Evolutionary conservation across 1,140 invertebrate species (phyloP).

Genomic region (Aphaenogaster ashmeadi): DNA sequence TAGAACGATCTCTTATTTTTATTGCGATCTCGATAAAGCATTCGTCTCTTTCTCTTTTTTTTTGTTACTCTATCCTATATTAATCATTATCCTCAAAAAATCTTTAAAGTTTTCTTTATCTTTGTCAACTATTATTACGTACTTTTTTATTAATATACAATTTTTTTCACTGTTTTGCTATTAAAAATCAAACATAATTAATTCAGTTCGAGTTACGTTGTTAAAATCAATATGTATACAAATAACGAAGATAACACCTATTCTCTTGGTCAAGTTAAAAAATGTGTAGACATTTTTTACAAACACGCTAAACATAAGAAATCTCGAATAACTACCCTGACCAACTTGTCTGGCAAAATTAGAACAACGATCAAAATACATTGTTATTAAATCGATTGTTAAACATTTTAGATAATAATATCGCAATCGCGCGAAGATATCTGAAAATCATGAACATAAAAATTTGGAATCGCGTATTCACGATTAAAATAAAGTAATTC

Average conservation of each 20-base stretch:
- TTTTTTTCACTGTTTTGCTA: not conserved
- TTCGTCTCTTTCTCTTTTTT: not conserved
- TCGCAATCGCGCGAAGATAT: not conserved
- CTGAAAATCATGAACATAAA: not conserved
- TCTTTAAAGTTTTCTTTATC: not conserved
- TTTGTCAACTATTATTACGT: not conserved
- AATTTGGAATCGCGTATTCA: not conserved
- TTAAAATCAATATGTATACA: not conserved
- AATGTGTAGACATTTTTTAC: not conserved
- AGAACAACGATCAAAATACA: not conserved
- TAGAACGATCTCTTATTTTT: conserved; percentile 4
- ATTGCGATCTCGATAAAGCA: not conserved
- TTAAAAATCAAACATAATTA: not conserved
- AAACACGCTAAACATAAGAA: not conserved
- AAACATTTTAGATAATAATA: not conserved
- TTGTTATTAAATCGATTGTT: not conserved
- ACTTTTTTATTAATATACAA: not conserved
- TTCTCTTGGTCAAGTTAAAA: not conserved
- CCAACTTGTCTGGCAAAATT: not conserved
- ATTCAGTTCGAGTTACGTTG: not conserved
- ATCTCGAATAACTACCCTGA: not conserved
- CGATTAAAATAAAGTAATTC: not conserved
- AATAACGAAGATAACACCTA: not conserved
- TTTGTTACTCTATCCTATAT: not conserved
- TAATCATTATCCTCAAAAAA: not conserved